These are phyloP conservation scores for Orthosia gothica DNA, from an alignment of 2,888 invertebrate species.

Conservation along the genomic window DNA sequence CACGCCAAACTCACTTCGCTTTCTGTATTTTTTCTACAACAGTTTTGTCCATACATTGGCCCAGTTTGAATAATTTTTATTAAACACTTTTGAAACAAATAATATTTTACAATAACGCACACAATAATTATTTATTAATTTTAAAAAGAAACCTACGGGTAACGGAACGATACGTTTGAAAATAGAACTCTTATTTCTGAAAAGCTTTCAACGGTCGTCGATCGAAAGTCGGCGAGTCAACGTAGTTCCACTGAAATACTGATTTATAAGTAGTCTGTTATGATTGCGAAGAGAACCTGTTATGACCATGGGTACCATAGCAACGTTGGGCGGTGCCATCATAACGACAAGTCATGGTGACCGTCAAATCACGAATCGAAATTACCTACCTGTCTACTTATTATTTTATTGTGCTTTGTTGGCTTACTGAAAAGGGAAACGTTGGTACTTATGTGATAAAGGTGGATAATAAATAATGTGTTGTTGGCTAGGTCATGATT, in stretches of 20 bases:
- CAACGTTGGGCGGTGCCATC: constrained; percentile 75
- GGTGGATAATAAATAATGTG: not conserved
- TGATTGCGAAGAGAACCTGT: constrained; percentile 75
- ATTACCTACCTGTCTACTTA: constrained; percentile 49
- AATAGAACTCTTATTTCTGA: constrained; percentile 17
- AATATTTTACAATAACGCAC: constrained; percentile 1
- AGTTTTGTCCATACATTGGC: constrained; percentile 92
- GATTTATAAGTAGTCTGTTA: constrained; percentile 74
- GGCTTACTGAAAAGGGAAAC: constrained; percentile 3
- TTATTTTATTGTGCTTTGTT: constrained; percentile 28
- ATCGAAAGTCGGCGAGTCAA: constrained; percentile 49
- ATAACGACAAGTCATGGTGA: constrained; percentile 75
- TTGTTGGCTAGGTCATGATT: constrained; percentile 39
- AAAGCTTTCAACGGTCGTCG: constrained; percentile 35
- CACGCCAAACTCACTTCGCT: constrained; percentile 80
- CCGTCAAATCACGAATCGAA: constrained; percentile 61
- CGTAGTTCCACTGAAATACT: constrained; percentile 63
- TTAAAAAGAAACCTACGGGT: constrained; percentile 19
- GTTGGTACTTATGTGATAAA: not conserved
- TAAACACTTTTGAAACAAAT: constrained; percentile 47
- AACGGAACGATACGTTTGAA: not conserved
- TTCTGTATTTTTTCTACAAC: constrained; percentile 85
- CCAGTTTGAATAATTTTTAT: constrained; percentile 87
- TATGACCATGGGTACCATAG: constrained; percentile 83
- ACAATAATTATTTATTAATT: constrained; percentile 20